Evolutionary conservation across 2,113 vertebrate genomes (phyloP), one percentile per base, ranked within the genome.

Genomic region (Aspiorhynchus laticeps): DNA sequence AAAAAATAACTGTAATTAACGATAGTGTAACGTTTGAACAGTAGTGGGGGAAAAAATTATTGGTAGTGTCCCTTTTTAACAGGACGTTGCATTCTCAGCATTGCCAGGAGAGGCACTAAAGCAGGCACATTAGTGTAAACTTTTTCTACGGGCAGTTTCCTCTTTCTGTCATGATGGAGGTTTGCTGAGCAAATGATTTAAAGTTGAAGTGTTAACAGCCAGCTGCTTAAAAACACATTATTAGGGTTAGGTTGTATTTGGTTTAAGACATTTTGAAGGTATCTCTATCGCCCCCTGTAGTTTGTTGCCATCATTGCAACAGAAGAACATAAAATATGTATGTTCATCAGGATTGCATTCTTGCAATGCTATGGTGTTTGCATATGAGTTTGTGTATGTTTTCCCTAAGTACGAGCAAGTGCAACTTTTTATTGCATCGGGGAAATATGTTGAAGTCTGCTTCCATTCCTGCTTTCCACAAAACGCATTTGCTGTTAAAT

Each of bases 401-500:
- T 63, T 46, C 43, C 43, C 11, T n/a, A 7, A n/a, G 38, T 43
- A 75, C 43, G 21, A 56, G 48, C 17, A 33, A 6, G 17, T 15
- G 9, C 48, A 56, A 24, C 15, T 41, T 28, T 26, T 33, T 41
- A 80, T 61, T 21, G 15, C 21, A 24, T 2, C 3, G 10, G 78
- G 0, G n/a, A 63, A 38, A 80, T 59, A 12, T 46, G 11, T 46
- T 46, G 43, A 48, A 38, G 19, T 43, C 24, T 26, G 21, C 53
- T 41, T 61, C 21, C 24, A 26, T 63, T 19, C 17, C 31, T 33
- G 48, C 48, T 56, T 82, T 46, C 43, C 41, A 82, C 61, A 67
- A 51, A 69, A 48, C 51, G 41, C 17, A 33, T 83, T 82, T 48
- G n/a, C 28, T 83, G 41, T 8, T 83, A 33, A 67, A 83, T 69